phyloP scores from a whole-genome alignment of 2,888 invertebrate species.

The Limnephilus lunatus region DNA sequence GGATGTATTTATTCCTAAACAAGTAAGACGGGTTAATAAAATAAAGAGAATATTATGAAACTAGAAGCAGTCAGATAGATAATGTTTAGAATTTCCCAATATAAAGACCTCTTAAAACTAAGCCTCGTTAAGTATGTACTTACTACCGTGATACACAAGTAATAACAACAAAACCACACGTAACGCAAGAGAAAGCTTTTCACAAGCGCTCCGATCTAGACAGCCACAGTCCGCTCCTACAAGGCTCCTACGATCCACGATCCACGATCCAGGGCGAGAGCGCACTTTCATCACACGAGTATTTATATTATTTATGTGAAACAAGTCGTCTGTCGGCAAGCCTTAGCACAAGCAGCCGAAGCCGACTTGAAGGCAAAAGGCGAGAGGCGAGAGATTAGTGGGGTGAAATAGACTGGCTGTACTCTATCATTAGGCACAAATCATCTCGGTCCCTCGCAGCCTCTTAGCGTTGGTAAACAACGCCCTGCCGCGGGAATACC shows the following conservation, averaged over 20 bases:
- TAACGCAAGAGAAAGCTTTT: slow-evolving; percentile 4
- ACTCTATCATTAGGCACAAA: slow-evolving; percentile 55
- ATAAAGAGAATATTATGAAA: too few species aligned
- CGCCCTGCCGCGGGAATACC: slow-evolving; percentile 14
- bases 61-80: too few species aligned
- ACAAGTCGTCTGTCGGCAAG: neutral
- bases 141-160: neutral
- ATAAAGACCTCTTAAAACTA: neutral
- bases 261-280: neutral
- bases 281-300: slow-evolving; percentile 12
- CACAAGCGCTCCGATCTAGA: neutral
- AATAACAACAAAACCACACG: neutral
- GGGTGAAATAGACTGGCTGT: slow-evolving; percentile 32
- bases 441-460: slow-evolving; percentile 50
- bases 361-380: neutral
- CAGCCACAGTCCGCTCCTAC: neutral
- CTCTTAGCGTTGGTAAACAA: slow-evolving; percentile 42
- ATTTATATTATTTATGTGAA: slow-evolving; percentile 2
- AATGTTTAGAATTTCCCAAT: neutral
- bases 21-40: too few species aligned
- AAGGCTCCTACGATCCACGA: too few species aligned
- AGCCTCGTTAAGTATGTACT: neutral
- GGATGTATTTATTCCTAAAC: too few species aligned
- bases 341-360: neutral
- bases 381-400: slow-evolving; percentile 36